Base-by-base conservation (phyloP, 2,113 vertebrate genomes). In the Oreochromis aureus region DNA sequence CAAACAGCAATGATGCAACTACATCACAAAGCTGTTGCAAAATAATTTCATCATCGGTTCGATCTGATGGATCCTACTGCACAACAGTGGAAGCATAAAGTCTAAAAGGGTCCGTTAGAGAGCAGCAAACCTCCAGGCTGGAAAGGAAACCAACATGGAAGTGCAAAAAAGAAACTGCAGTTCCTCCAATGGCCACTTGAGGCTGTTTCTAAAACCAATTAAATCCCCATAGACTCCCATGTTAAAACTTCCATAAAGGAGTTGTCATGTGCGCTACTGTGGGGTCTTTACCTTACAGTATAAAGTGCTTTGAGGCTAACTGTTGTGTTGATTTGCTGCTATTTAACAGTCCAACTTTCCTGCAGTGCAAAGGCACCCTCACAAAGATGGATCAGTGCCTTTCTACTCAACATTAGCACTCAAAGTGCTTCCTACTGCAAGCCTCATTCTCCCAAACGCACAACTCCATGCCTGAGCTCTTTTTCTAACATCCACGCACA, bases 181-280 rank as follows among this genome's bases (percentile, higher is more conserved):
- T 48, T 76, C 69, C 24, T 30, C 24, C 15, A 18, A 0, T 76
- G 41, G 1, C 69, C 24, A 48, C 41, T 76, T 76, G 69, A 76
- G 41, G 41, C 4, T 30, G 41, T 30, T 30, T 76, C 69, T 27
- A 73, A 73, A 66, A 13, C 34, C 61, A 66, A 39, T 39, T n/a
- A 39, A 66, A 39, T 0, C 0, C 0, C n/a, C 36, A 69, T 24
- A 41, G 36, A 22, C 11, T 24, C 36, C 36, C 0, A 0, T 69
- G 63, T 22, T 24, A 41, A 9, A 1, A 0, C 19, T 69, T 1
- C 7, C 0, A 0, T 41, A 41, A 41, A 41, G 11, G 19, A 69
- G 34, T 41, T 22, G 19, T 36, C 61, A 13, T 13, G 19, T 12
- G 61, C n/a, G 32, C 34, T 12, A 36, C 61, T 66, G 18, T 66